phyloP scores from a whole-genome alignment of 2,888 invertebrate species.

The Drosophila suboccidentalis region DNA sequence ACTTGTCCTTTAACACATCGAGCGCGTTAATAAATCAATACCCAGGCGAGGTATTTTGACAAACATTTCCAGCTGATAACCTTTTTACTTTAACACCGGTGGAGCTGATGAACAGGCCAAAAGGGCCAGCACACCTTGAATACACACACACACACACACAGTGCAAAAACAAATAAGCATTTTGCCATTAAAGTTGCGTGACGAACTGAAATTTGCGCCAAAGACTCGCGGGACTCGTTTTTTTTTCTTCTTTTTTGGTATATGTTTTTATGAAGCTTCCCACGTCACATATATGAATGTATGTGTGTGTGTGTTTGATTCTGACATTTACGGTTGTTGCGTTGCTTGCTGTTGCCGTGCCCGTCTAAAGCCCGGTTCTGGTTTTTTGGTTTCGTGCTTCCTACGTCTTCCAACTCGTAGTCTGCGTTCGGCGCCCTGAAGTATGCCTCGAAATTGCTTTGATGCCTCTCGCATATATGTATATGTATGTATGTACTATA shows the following conservation, averaged over 20 bases:
- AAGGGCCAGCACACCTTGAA: conserved; percentile 46
- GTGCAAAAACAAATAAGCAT: conserved; percentile 69
- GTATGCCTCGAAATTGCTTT: conserved; percentile 70
- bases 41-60: conserved; percentile 67
- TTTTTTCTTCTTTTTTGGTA: conserved; percentile 14
- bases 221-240: conserved; percentile 71
- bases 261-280: conserved; percentile 36
- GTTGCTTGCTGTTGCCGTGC: conserved; percentile 40
- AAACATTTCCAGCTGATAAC: conserved; percentile 77
- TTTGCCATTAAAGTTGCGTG: conserved; percentile 79
- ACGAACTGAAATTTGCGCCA: conserved; percentile 77
- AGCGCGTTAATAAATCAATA: conserved; percentile 76
- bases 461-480: conserved; percentile 44
- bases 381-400: conserved; percentile 36
- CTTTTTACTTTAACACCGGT: conserved; percentile 70
- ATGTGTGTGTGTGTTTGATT: conserved; percentile 37
- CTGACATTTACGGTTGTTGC: conserved; percentile 70
- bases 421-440: conserved; percentile 58
- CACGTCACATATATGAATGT: conserved; percentile 14
- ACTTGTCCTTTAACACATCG: conserved; percentile 20
- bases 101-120: conserved; percentile 39
- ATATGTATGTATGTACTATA: neutral
- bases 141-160: conserved; percentile 5
- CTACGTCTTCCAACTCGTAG: conserved; percentile 23
- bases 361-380: conserved; percentile 20